Evolutionary conservation across 2,888 invertebrate genomes (phyloP).

Genomic region (Formica aserva): DNA sequence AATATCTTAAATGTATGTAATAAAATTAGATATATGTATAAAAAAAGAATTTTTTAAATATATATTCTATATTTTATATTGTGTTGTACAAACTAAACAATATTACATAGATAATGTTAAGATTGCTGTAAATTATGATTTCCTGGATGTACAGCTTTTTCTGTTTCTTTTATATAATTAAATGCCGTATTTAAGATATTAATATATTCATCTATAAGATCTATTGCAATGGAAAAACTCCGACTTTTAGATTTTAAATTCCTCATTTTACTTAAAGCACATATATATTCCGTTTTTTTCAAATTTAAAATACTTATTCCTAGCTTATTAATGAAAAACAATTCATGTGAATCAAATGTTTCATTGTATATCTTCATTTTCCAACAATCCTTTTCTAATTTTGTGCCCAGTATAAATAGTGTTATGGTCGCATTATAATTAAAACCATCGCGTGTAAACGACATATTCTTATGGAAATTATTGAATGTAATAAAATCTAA

Average conservation of each 20-base stretch:
- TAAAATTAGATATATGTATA: background rate
- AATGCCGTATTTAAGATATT: constrained; percentile 66
- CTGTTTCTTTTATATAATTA: constrained; percentile 29
- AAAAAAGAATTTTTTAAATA: background rate
- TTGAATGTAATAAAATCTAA: constrained; percentile 89
- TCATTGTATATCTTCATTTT: constrained; percentile 78
- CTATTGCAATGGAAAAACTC: constrained; percentile 77
- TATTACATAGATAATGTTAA: background rate
- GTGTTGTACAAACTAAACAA: background rate
- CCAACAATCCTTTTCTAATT: constrained; percentile 69
- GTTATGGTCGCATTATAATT: constrained; percentile 89
- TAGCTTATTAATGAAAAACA: constrained; percentile 61
- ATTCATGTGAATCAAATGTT: constrained; percentile 73
- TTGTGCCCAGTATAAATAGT: constrained; percentile 76
- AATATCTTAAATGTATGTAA: constrained; percentile 10
- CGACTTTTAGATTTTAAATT: constrained; percentile 63
- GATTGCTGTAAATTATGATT: background rate
- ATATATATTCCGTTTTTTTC: constrained; percentile 70
- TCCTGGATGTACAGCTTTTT: background rate
- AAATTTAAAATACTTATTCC: constrained; percentile 72
- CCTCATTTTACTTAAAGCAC: constrained; percentile 72
- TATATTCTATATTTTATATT: background rate
- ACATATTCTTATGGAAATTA: constrained; percentile 88
- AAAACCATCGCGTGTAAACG: constrained; percentile 88
- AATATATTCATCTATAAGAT: constrained; percentile 77